These are phyloP conservation scores for Nothobranchius furzeri DNA, from an alignment of 2,113 vertebrate species.

Conservation along the genomic window DNA sequence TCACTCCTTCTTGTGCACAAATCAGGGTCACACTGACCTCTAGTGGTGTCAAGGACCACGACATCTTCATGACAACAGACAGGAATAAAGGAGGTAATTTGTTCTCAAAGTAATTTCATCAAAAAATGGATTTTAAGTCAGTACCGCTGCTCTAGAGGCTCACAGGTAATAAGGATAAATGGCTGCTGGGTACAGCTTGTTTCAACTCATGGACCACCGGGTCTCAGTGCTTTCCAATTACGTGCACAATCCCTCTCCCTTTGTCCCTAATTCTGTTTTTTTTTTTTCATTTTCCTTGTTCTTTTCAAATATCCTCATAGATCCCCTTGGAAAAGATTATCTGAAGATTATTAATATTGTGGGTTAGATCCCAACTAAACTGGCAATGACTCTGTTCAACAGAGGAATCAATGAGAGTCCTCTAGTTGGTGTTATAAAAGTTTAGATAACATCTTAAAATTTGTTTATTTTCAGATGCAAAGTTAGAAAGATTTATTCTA, in stretches of 20 bases:
- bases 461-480: not conserved
- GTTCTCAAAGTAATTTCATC: constrained; percentile 48
- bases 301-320: constrained; percentile 18
- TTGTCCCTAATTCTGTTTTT: not conserved
- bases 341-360: constrained; percentile 65
- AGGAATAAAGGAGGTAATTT: constrained; percentile 37
- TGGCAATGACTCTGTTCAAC: constrained; percentile 19
- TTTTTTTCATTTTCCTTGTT: not conserved
- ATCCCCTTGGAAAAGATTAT: constrained; percentile 50
- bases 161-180: constrained; percentile 59
- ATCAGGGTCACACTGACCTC: constrained; percentile 69
- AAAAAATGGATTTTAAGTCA: constrained; percentile 63
- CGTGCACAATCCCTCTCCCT: constrained; percentile 14
- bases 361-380: constrained; percentile 21
- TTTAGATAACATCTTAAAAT: constrained; percentile 3
- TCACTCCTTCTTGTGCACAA: constrained; percentile 8
- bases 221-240: constrained; percentile 55
- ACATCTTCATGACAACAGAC: not conserved
- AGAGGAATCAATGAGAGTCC: constrained; percentile 25
- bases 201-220: constrained; percentile 27
- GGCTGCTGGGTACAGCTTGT: constrained; percentile 38
- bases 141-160: constrained; percentile 19
- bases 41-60: constrained; percentile 59
- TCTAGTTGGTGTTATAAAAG: not conserved
- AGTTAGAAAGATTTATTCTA: too few species aligned